These are phyloP conservation scores for Elysia chlorotica DNA, from an alignment of 1,140 invertebrate genomes.

Conservation along the genomic window DNA sequence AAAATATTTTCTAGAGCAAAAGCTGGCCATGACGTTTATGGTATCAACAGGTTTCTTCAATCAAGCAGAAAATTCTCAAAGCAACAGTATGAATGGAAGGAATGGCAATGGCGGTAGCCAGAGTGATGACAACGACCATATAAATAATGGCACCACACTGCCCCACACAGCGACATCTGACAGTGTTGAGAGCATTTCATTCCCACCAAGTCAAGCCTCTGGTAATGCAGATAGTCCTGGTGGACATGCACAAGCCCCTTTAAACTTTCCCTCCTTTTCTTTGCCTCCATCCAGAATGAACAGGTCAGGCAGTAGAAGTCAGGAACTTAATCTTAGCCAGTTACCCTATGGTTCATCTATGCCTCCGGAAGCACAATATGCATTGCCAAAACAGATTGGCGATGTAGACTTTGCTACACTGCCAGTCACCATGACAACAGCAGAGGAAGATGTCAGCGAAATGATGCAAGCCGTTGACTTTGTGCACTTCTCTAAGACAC, in stretches of 20 bases:
- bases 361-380: not conserved
- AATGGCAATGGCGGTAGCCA: constrained; percentile 3
- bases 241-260: too few species aligned
- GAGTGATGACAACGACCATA: constrained; percentile 4
- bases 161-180: constrained; percentile 11
- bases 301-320: not conserved
- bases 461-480: constrained; percentile 33
- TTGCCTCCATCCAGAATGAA: not conserved
- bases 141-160: not conserved
- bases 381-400: not conserved
- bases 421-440: constrained; percentile 23
- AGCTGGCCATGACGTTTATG: constrained; percentile 37
- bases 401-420: constrained; percentile 18
- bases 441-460: constrained; percentile 28
- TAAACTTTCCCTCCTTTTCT: too few species aligned
- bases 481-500: constrained; percentile 28
- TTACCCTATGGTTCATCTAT: constrained; percentile 1
- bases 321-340: not conserved
- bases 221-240: not conserved
- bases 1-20: constrained; percentile 41
- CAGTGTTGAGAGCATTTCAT: not conserved
- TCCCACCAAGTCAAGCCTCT: not conserved
- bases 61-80: not conserved
- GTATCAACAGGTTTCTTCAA: constrained; percentile 29
- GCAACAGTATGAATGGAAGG: not conserved